Conservation (phyloP, 2,797 vertebrate genomes). For the Nannoperca australis region DNA sequence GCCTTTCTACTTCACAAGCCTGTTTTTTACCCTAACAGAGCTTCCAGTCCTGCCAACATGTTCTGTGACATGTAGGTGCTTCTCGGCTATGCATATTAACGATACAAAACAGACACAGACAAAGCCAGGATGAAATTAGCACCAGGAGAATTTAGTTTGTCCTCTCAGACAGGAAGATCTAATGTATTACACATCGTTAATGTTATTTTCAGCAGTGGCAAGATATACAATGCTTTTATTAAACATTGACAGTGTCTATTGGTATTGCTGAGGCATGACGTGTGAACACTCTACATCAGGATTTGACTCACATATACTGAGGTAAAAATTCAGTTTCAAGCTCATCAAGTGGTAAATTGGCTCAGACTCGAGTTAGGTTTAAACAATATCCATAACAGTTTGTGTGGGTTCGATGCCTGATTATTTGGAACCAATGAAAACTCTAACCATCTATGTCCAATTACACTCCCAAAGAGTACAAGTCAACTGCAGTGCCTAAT, state of each 20-base stretch:
- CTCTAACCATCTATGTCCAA: slow-evolving; percentile 32
- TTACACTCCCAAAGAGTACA: slow-evolving; percentile 33
- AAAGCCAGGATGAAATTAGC: slow-evolving; percentile 16
- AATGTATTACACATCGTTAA: background rate
- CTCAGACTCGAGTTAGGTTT: background rate
- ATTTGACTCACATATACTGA: background rate
- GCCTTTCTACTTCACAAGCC: slow-evolving; percentile 34
- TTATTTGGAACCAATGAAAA: slow-evolving; percentile 28
- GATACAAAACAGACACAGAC: background rate
- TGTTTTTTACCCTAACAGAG: slow-evolving; percentile 27
- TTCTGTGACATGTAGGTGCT: slow-evolving; percentile 19
- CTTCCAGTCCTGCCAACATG: slow-evolving; percentile 2
- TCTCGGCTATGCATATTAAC: slow-evolving; percentile 16
- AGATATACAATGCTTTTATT: background rate
- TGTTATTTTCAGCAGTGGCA: background rate
- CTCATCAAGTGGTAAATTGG: slow-evolving; percentile 13
- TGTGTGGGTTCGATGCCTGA: background rate
- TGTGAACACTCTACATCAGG: slow-evolving; percentile 1
- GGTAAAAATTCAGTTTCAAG: slow-evolving; percentile 3
- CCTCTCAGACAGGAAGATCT: background rate
- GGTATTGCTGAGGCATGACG: background rate
- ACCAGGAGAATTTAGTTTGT: slow-evolving; percentile 2
- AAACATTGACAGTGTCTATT: background rate
- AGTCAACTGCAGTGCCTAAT: slow-evolving; percentile 47
- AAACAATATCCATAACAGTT: slow-evolving; percentile 5